Evolutionary conservation across 2,888 invertebrate genomes (phyloP).

Genomic region (Rhagium mordax): DNA sequence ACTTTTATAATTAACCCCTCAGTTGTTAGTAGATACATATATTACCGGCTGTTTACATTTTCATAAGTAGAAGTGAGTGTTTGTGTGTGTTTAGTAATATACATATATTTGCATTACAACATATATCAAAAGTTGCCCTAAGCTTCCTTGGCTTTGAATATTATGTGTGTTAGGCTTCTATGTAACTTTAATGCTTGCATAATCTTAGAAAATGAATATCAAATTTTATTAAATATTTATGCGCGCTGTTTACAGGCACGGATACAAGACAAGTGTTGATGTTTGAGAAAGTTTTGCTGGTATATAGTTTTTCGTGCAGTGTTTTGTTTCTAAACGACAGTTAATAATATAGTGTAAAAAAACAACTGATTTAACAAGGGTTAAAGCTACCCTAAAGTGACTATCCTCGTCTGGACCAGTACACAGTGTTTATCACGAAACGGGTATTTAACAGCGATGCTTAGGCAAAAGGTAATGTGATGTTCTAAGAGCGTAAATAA

Average conservation of each 20-base stretch:
- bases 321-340: too few relatives aligned
- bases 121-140: slow-evolving; percentile 11
- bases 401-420: too few relatives aligned
- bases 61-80: slow-evolving; percentile 5
- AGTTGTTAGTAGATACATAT: slow-evolving; percentile 1
- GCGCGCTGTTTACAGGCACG: not conserved
- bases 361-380: too few relatives aligned
- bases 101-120: slow-evolving; percentile 20
- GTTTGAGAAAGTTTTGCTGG: not conserved
- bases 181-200: slow-evolving; percentile 13
- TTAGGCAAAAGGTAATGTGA: too few relatives aligned
- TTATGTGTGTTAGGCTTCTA: slow-evolving; percentile 8
- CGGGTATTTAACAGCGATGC: too few relatives aligned
- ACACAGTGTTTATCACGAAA: too few relatives aligned
- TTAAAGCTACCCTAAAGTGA: too few relatives aligned
- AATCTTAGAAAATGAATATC: slow-evolving; percentile 12
- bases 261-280: not conserved
- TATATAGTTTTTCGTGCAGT: too few relatives aligned
- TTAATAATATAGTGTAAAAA: too few relatives aligned
- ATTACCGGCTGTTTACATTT: slow-evolving; percentile 16
- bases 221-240: slow-evolving; percentile 6
- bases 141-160: not conserved
- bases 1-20: not conserved
- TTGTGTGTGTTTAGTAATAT: slow-evolving; percentile 1
- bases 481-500: too few relatives aligned